A percentile compares a stretch with the other conserved stretches of the same genome.
phyloP scores from a whole-genome alignment of 2,797 vertebrate genomes.

The Characodon lateralis region DNA sequence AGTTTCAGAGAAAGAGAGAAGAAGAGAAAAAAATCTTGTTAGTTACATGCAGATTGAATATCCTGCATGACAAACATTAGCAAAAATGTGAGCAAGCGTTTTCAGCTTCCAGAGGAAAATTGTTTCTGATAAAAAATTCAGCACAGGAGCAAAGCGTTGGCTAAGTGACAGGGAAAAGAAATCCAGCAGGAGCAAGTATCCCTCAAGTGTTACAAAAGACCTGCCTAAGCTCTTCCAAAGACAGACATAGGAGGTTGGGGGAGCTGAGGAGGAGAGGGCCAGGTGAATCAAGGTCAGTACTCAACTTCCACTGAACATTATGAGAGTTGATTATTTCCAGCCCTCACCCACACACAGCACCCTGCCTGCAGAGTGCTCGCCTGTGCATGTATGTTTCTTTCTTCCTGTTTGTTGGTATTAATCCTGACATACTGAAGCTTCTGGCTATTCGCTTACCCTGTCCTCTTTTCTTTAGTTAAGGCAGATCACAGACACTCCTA shows the following conservation, averaged over 20 bases:
- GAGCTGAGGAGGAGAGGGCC: conserved; percentile 43
- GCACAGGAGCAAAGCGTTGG: conserved; percentile 62
- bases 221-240: conserved; percentile 63
- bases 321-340: conserved; percentile 65
- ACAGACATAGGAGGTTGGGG: conserved; percentile 11
- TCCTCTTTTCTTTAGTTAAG: conserved; percentile 58
- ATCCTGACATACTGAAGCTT: conserved; percentile 65
- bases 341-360: conserved; percentile 31
- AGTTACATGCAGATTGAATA: conserved; percentile 18
- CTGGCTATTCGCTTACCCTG: conserved; percentile 67
- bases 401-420: conserved; percentile 52
- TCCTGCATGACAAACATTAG: conserved; percentile 31
- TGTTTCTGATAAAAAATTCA: conserved; percentile 68
- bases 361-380: conserved; percentile 31
- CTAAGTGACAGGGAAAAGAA: conserved; percentile 65
- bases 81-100: conserved; percentile 49
- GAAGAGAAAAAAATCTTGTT: background rate
- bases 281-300: conserved; percentile 68
- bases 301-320: conserved; percentile 63
- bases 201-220: conserved; percentile 72
- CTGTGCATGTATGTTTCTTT: conserved; percentile 37
- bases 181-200: conserved; percentile 55
- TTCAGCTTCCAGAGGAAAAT: conserved; percentile 58
- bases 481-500: conserved; percentile 58
- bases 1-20: background rate